phyloP scores from a whole-genome alignment of 2,113 vertebrate genomes.

The Hippoglossus stenolepis region DNA sequence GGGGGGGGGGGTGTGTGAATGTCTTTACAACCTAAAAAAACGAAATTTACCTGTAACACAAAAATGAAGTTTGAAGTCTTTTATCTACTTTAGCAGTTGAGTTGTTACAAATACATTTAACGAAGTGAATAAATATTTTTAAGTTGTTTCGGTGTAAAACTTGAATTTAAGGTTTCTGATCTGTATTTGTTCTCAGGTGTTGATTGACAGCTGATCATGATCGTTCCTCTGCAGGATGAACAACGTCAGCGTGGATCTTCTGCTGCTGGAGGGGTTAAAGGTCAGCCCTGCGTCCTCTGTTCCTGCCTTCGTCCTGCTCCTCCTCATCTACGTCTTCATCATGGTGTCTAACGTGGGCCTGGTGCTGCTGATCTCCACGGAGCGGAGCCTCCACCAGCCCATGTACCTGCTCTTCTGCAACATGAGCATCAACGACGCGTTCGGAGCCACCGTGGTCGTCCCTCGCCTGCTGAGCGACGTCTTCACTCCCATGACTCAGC shows the following conservation, averaged over 20 bases:
- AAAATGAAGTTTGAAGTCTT: too few species aligned
- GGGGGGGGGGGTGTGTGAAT: too few species aligned
- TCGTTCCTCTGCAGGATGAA: slow-evolving; percentile 49
- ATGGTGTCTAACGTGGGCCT: slow-evolving; percentile 62
- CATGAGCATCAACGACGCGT: slow-evolving; percentile 65
- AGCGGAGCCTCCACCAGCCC: slow-evolving; percentile 73
- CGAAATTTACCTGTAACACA: too few species aligned
- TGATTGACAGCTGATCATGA: too few species aligned
- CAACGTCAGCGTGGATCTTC: background rate
- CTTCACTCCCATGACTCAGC: background rate
- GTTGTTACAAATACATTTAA: too few species aligned
- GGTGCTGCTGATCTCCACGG: slow-evolving; percentile 48
- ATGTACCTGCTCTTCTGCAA: slow-evolving; percentile 80
- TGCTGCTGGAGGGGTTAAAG: slow-evolving; percentile 58
- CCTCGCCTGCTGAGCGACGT: slow-evolving; percentile 63
- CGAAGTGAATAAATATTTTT: too few species aligned
- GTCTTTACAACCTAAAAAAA: too few species aligned
- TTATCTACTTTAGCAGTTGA: too few species aligned
- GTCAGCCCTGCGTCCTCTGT: slow-evolving; percentile 31
- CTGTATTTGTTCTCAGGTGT: too few species aligned
- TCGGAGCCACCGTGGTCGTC: slow-evolving; percentile 55
- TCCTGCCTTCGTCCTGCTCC: slow-evolving; percentile 49
- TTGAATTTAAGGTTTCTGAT: too few species aligned
- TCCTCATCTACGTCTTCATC: slow-evolving; percentile 65
- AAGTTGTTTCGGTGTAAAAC: too few species aligned